Percentiles rank a stretch among this genome's conserved stretches.
Conservation (phyloP, 2,797 vertebrate species). For the Silurus lanzhouensis region DNA sequence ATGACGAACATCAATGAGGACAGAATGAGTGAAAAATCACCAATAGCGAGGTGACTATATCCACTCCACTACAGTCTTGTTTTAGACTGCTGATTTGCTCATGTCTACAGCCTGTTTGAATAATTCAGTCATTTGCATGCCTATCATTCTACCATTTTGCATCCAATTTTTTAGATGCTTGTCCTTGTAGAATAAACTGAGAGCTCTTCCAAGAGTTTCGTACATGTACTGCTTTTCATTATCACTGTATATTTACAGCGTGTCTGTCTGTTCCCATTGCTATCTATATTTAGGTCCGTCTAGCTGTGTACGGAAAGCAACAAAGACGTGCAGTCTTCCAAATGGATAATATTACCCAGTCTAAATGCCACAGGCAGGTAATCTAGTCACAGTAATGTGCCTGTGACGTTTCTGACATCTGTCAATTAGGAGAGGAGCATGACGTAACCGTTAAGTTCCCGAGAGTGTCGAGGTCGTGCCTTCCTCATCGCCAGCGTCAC, state of each 20-base stretch:
- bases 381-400: slow-evolving; percentile 6
- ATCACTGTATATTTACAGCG: background rate
- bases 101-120: slow-evolving; percentile 2
- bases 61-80: background rate
- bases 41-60: background rate
- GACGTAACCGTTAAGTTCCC: background rate
- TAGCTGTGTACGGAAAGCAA: background rate
- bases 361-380: background rate
- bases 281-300: background rate
- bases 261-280: background rate
- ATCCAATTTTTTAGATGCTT: background rate
- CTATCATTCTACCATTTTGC: background rate
- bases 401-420: slow-evolving; percentile 22
- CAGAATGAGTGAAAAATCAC: background rate
- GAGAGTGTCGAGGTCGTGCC: background rate
- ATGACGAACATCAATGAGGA: background rate
- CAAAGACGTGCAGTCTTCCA: background rate
- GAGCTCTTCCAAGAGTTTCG: too few relatives aligned
- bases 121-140: background rate
- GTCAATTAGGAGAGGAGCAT: slow-evolving; percentile 16
- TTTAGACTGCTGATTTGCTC: background rate
- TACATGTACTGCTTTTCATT: background rate
- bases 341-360: background rate
- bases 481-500: slow-evolving; percentile 7
- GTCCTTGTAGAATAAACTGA: background rate